These are phyloP conservation scores for Aviceda subcristata DNA, from an alignment of 2,113 vertebrate species.

Conservation along the genomic window DNA sequence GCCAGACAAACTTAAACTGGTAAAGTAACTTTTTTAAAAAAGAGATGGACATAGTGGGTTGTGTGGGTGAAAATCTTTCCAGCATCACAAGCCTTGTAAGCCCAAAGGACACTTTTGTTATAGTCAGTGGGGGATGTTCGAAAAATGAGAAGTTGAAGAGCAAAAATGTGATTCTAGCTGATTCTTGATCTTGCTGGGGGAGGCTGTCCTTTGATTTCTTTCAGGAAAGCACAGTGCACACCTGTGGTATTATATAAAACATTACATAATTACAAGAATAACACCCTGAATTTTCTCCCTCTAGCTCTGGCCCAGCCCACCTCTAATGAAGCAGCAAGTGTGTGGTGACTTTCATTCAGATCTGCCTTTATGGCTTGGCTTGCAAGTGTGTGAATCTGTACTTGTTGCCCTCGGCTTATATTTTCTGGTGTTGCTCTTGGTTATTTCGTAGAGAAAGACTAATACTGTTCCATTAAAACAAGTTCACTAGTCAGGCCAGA, in stretches of 20 bases:
- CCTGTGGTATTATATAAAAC: slow-evolving; percentile 29
- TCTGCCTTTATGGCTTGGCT: neutral
- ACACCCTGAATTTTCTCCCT: neutral
- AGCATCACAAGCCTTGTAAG: neutral
- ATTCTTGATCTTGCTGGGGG: slow-evolving; percentile 22
- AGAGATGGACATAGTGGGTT: neutral
- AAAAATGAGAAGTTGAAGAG: slow-evolving; percentile 28
- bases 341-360: neutral
- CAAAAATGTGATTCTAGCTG: neutral
- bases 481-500: neutral
- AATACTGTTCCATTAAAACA: neutral
- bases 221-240: neutral
- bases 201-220: slow-evolving; percentile 29
- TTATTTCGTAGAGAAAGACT: neutral
- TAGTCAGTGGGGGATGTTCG: neutral
- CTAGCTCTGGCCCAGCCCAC: neutral
- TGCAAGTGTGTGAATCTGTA: neutral
- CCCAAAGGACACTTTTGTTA: neutral
- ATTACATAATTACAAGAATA: neutral
- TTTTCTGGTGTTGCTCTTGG: neutral
- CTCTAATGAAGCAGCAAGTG: neutral
- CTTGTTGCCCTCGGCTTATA: neutral
- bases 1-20: neutral
- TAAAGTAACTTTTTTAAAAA: neutral
- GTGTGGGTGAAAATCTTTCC: slow-evolving; percentile 26